Conservation (phyloP, 2,113 vertebrate genomes). For the Chlorocebus sabaeus region DNA sequence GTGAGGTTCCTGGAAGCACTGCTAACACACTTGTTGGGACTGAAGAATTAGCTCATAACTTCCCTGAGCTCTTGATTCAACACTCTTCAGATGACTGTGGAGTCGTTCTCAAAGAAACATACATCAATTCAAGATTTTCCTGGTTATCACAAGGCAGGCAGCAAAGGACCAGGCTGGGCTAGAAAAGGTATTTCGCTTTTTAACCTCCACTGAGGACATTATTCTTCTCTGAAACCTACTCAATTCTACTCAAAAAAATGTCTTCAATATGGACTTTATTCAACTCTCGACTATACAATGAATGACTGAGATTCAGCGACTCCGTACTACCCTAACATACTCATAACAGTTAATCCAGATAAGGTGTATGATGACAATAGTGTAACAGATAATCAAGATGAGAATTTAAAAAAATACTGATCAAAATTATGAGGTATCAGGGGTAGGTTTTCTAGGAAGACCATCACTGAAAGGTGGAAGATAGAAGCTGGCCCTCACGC, state of each 20-base stretch:
- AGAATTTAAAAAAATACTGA: neutral
- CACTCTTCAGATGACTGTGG: neutral
- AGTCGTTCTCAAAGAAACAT: neutral
- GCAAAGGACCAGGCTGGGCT: neutral
- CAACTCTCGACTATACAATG: neutral
- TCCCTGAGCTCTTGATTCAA: constrained; percentile 12
- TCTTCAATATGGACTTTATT: neutral
- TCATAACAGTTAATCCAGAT: neutral
- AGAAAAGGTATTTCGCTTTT: neutral
- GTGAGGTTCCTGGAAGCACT: neutral
- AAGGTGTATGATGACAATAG: neutral
- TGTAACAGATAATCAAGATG: neutral
- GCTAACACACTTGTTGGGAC: neutral
- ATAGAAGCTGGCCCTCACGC: neutral
- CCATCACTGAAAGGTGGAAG: neutral
- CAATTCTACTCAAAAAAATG: constrained; percentile 10
- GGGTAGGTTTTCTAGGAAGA: constrained; percentile 35
- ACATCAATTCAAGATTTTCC: neutral
- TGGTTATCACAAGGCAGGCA: neutral
- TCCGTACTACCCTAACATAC: neutral
- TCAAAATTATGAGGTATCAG: neutral
- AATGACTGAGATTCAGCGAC: neutral
- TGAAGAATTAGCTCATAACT: neutral
- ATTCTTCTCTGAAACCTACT: constrained; percentile 11
- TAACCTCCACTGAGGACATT: neutral